A percentile compares a stretch with the other conserved stretches of the same genome.
These are phyloP conservation scores for Etheostoma perlongum DNA, from an alignment of 2,797 vertebrate genomes.

Conservation along the genomic window DNA sequence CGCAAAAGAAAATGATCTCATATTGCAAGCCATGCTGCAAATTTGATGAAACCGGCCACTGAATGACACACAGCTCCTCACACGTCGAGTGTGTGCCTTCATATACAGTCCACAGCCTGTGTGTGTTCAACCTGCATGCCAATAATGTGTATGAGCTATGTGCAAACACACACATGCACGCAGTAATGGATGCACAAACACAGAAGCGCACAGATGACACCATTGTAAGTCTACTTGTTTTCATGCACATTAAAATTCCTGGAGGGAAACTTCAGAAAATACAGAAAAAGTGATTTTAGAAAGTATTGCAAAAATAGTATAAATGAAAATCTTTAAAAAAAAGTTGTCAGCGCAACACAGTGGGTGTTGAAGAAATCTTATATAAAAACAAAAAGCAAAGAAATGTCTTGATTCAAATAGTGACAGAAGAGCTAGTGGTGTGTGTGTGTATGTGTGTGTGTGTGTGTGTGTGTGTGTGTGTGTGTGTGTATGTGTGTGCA, in stretches of 20 bases:
- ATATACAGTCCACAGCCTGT: neutral
- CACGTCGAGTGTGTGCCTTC: neutral
- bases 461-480: too few relatives aligned
- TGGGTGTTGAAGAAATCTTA: neutral
- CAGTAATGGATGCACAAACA: conserved; percentile 1
- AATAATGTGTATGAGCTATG: neutral
- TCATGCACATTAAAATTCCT: neutral
- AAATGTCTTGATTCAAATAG: neutral
- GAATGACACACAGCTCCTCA: neutral
- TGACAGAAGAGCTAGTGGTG: neutral
- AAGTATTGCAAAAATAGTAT: neutral
- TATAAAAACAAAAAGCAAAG: neutral
- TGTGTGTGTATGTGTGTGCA: too few relatives aligned
- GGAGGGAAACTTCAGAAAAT: neutral
- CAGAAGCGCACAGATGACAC: neutral
- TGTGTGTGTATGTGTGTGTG: too few relatives aligned
- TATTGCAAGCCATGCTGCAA: conserved; percentile 4
- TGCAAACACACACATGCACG: conserved; percentile 7
- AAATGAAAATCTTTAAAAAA: neutral
- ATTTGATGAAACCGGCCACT: neutral
- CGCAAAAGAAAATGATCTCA: conserved; percentile 11
- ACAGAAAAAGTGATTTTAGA: neutral
- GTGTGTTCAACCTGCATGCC: conserved; percentile 22
- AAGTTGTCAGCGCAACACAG: neutral
- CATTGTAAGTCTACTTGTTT: neutral